Evolutionary conservation across 2,113 vertebrate species (phyloP).

Genomic region (Dinomys branickii): DNA sequence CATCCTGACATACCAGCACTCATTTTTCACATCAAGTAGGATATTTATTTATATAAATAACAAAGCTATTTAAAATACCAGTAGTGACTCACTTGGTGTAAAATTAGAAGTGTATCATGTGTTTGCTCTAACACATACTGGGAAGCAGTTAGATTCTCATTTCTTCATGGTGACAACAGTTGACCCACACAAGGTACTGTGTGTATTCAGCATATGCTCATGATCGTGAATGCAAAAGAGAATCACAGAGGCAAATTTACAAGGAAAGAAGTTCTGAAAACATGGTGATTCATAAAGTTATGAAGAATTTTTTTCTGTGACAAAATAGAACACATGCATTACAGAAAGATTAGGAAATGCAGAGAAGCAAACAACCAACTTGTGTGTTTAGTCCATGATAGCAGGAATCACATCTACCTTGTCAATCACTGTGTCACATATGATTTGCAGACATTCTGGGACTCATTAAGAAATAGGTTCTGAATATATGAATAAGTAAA

Average conservation of each 20-base stretch:
- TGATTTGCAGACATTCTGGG: not conserved
- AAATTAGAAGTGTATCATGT: not conserved
- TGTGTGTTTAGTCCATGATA: not conserved
- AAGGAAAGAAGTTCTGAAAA: not conserved
- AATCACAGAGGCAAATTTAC: not conserved
- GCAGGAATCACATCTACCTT: not conserved
- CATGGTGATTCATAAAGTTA: not conserved
- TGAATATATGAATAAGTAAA: conserved; percentile 51
- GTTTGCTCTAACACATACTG: conserved; percentile 8
- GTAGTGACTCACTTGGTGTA: not conserved
- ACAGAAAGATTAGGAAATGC: not conserved
- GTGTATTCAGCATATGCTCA: not conserved
- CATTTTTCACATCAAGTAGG: not conserved
- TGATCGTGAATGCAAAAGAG: not conserved
- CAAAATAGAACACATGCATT: not conserved
- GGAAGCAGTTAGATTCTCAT: not conserved
- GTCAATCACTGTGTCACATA: not conserved
- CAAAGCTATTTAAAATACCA: conserved; percentile 18
- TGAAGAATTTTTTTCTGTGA: not conserved
- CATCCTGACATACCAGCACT: not conserved
- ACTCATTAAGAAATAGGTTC: conserved; percentile 31
- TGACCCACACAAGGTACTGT: not conserved
- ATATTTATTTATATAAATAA: conserved; percentile 30
- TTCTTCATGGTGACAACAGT: not conserved
- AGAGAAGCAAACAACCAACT: not conserved